Base-by-base conservation (phyloP, 2,888 invertebrate species). In the Mamestra brassicae region DNA sequence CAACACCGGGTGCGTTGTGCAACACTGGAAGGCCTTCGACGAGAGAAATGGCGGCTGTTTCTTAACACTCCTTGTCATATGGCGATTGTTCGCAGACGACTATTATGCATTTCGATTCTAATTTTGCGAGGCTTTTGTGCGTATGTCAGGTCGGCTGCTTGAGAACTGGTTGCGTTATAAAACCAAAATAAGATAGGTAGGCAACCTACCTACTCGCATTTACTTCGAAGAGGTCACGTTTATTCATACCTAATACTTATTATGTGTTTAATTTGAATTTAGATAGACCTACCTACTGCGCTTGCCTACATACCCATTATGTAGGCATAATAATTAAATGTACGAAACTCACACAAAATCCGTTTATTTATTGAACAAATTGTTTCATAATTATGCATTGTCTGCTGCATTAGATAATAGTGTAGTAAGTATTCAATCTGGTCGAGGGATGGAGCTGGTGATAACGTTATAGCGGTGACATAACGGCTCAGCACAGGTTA, bases 21-120 rank as follows among this genome's bases (percentile, higher is more conserved):
- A 95, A 95, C 89, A 93, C 92, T 94, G 87, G 94, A 93, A 96
- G 95, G 94, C 95, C 95, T 95, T 94, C 93, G 88, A 84, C 88
- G 90, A 94, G 95, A 96, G 95, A 95, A 94, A 94, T 94, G 95
- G 94, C 91, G 92, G 91, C 88, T 87, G 91, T 96, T 95, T 94
- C 95, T 90, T 92, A 95, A 95, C 87, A 83, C 89, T 89, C 86
- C 92, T 93, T 93, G 94, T 94, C 94, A 93, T 93, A 92, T 91
- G 89, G 89, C 88, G 89, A 93, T 93, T 94, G 93, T 94, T 91
- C 89, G 83, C 85, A 88, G 34, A 72, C 83, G 85, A 89, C 87
- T 90, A 87, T 78, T 79, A 81, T 76, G 71, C 76, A 80, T 91
- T 92, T 90, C 88, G 90, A 91, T 92, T 91, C 79, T 89, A 90